Evolutionary conservation across 1,140 invertebrate species (phyloP), one percentile per base, ranked within the genome.

Genomic region (Zelostemma sp.): DNA sequence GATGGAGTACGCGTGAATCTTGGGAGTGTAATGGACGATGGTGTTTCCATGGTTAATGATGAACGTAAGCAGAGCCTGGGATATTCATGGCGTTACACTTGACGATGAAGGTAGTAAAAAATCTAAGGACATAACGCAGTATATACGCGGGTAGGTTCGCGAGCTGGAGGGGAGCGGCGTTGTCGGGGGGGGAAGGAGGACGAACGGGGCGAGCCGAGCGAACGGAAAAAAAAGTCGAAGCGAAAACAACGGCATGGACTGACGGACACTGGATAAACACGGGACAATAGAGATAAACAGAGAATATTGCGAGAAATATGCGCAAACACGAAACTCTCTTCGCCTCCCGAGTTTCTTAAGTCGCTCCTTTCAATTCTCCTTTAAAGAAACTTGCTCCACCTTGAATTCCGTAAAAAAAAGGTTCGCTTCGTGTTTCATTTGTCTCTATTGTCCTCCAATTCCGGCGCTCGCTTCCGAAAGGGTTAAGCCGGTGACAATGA

Each of bases 281-380:
- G 75, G 66, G 76, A 81, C 80, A 84, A 84, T 82, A 81, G 76
- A 80, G 75, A 82, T 84, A 84, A 84, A 82, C 78, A 82, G 78
- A 80, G 78, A 79, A 80, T 81, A 81, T 81, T 81, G 75, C 78
- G 76, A 80, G 77, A 77, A 82, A 82, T 81, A 82, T 81, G 73
- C 80, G 73, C 80, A 78, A 82, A 81, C 78, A 80, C 71, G 75
- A 76, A 78, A 77, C 65, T 68, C 66, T 28, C 25, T 28, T 4
- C 69, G 28, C 43, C 28, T 33, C 14, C 50, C 21, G 19, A 5
- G 35, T 43, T 15, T 50, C 40, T 41, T 45, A 18, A 8, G 14
- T 11, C 17, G 12, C 43, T 9, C 31, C 47, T 33, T 17, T 15
- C 14, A 1, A 8, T 6, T 49, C 45, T 8, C 16, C 45, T 1